Evolutionary conservation across 2,113 vertebrate genomes (phyloP).

Genomic region (Raja brachyura): DNA sequence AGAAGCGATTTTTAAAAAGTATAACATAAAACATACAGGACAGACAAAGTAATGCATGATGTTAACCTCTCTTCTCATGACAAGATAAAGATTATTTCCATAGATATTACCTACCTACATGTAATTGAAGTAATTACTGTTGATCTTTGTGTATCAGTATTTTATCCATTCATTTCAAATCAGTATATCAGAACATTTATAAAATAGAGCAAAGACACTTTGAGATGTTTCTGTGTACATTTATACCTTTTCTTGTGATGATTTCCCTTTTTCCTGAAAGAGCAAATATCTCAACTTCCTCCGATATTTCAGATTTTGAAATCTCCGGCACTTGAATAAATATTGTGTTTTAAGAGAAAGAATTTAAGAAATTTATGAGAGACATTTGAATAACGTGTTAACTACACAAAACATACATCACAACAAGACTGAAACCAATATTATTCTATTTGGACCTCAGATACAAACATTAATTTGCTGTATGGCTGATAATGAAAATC

Average conservation of each 20-base stretch:
- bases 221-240: background rate
- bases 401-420: background rate
- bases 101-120: background rate
- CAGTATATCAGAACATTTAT: background rate
- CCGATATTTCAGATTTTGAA: background rate
- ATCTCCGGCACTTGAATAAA: conserved; percentile 53
- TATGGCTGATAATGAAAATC: background rate
- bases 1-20: background rate
- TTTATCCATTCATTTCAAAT: background rate
- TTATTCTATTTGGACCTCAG: background rate
- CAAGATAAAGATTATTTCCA: background rate
- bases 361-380: background rate
- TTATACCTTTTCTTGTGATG: conserved; percentile 1
- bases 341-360: conserved; percentile 44
- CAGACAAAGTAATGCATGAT: background rate
- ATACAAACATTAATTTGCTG: background rate
- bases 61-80: background rate
- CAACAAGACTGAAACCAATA: background rate
- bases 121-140: background rate
- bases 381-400: background rate
- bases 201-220: background rate
- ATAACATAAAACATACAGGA: background rate
- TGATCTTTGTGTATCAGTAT: background rate
- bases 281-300: background rate
- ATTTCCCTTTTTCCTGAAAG: background rate